Evolutionary conservation across 2,888 invertebrate genomes (phyloP).

Genomic region (Pimpla rufipes): DNA sequence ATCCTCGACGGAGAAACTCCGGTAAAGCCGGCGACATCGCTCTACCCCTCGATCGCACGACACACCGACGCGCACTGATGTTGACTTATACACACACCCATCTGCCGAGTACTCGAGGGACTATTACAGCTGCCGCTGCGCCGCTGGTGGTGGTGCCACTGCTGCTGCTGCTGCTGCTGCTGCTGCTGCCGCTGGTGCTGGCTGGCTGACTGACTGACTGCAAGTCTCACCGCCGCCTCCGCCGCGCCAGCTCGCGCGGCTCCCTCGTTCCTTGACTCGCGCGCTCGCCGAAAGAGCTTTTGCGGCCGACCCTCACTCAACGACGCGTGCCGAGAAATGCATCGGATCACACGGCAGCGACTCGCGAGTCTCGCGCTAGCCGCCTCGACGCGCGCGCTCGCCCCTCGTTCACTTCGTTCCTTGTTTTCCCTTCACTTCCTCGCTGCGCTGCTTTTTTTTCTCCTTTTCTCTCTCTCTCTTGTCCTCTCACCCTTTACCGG

Average conservation of each 20-base stretch:
- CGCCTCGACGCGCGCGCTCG: constrained; percentile 27
- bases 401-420: constrained; percentile 9
- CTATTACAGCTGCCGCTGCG: constrained; percentile 61
- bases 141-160: not conserved
- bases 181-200: constrained; percentile 20
- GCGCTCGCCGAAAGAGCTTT: constrained; percentile 33
- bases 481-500: constrained; percentile 13
- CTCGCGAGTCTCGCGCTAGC: not conserved
- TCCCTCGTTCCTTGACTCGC: constrained; percentile 53
- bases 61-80: constrained; percentile 27
- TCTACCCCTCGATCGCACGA: constrained; percentile 32
- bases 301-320: constrained; percentile 27
- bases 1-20: constrained; percentile 15
- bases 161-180: constrained; percentile 1
- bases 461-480: not conserved
- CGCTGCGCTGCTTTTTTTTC: not conserved
- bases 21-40: constrained; percentile 45
- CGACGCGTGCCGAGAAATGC: constrained; percentile 42
- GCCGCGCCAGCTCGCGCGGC: constrained; percentile 45
- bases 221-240: constrained; percentile 32
- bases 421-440: not conserved
- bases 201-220: constrained; percentile 29
- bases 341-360: constrained; percentile 22
- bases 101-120: constrained; percentile 63
- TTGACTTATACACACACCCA: constrained; percentile 33